phyloP scores from a whole-genome alignment of 2,888 invertebrate species.

The Orthonychiurus folsomi region DNA sequence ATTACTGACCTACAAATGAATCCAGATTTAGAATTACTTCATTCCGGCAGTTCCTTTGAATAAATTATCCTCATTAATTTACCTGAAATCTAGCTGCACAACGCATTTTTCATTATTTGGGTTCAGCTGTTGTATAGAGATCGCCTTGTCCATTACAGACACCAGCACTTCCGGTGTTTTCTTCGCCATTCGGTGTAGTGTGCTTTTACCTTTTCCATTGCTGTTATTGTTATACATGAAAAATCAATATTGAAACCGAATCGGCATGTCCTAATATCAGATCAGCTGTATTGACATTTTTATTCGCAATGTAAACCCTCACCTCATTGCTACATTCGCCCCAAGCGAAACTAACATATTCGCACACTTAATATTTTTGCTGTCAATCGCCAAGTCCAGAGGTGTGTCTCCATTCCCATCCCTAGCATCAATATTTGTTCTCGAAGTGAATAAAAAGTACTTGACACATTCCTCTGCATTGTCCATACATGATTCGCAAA shows the following conservation, averaged over 20 bases:
- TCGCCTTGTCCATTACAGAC: slow-evolving; percentile 23
- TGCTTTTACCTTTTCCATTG: slow-evolving; percentile 21
- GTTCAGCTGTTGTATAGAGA: slow-evolving; percentile 26
- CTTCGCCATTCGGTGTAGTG: slow-evolving; percentile 17
- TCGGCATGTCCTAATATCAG: neutral
- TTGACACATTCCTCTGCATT: slow-evolving; percentile 28
- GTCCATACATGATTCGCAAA: slow-evolving; percentile 26
- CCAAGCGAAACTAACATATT: slow-evolving; percentile 74
- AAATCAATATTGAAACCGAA: too few relatives aligned
- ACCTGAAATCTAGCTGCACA: slow-evolving; percentile 30
- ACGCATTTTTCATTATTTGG: slow-evolving; percentile 30
- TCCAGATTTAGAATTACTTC: too few relatives aligned
- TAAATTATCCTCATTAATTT: too few relatives aligned
- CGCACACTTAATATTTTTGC: slow-evolving; percentile 73
- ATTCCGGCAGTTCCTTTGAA: too few relatives aligned
- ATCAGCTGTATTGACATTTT: slow-evolving; percentile 2
- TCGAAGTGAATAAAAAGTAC: slow-evolving; percentile 48
- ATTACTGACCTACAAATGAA: too few relatives aligned
- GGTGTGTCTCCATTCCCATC: slow-evolving; percentile 80
- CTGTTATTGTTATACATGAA: slow-evolving; percentile 4
- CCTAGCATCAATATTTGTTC: slow-evolving; percentile 45
- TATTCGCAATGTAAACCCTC: slow-evolving; percentile 8
- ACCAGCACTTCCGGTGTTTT: slow-evolving; percentile 24
- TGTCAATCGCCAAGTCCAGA: slow-evolving; percentile 74
- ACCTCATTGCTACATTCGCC: slow-evolving; percentile 67